phyloP scores from a whole-genome alignment of 2,113 vertebrate species.

The Sceloporus undulatus region DNA sequence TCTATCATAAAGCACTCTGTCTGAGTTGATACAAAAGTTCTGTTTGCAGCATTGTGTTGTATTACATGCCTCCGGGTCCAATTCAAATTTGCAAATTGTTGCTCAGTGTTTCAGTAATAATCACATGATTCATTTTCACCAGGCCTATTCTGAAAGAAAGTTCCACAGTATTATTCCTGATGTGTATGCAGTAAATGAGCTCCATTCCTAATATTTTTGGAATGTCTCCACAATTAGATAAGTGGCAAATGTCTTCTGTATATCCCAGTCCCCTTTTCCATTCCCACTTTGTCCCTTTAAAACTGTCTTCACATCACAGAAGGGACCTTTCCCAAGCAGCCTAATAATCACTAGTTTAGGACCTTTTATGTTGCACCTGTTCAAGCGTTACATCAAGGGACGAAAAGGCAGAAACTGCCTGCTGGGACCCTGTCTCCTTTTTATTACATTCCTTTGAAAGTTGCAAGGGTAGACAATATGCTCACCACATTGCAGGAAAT shows the following conservation, averaged over 20 bases:
- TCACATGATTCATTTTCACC: not conserved
- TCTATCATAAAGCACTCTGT: not conserved
- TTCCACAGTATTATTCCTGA: not conserved
- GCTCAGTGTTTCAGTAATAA: not conserved
- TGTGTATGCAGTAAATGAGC: rapidly evolving
- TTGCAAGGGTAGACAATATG: constrained; percentile 64
- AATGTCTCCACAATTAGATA: not conserved
- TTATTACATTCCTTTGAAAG: constrained; percentile 67
- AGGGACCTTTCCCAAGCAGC: constrained; percentile 41
- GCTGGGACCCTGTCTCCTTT: constrained; percentile 68
- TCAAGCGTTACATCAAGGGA: constrained; percentile 62
- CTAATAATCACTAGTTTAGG: constrained; percentile 54
- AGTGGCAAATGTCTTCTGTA: rapidly evolving
- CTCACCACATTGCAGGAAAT: constrained; percentile 60
- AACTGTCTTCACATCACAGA: constrained; percentile 17
- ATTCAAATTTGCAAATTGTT: not conserved
- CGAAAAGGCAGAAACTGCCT: constrained; percentile 63
- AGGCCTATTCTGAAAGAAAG: not conserved
- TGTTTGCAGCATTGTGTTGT: no score
- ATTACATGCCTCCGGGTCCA: no score
- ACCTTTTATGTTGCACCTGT: constrained; percentile 69
- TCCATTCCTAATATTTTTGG: rapidly evolving
- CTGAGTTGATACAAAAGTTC: not conserved
- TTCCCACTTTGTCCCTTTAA: not conserved
- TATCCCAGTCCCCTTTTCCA: rapidly evolving